Base-by-base conservation (phyloP, 2,888 invertebrate species). In the Drosophila birchii region DNA sequence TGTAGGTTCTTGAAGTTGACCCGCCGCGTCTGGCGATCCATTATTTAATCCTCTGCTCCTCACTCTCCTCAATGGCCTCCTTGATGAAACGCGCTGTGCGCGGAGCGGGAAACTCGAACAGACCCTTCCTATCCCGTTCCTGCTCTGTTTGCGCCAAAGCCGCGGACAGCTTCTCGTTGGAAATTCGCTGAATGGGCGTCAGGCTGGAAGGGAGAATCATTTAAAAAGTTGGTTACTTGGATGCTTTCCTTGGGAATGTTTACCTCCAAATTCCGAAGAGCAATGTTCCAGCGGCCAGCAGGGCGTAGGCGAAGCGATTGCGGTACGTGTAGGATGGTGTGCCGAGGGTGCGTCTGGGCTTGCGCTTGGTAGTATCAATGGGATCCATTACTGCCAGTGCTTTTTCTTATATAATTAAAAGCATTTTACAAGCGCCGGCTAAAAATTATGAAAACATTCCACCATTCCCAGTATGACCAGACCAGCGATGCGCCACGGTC, bases 331-430 rank as follows among this genome's bases (percentile, higher is more conserved):
- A 94, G 55, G 95, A 94, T 49, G 95, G 95, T 47, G 95, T 95
- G 80, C 95, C 95, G 91, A 93, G 93, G 70, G 95, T 92, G 92
- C 94, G 93, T 91, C 95, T 93, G 75, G 95, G 95, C 93, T 95
- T 95, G 91, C 95, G 93, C 90, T 93, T 93, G 78, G 92, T 93
- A 58, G 93, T 92, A 92, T 94, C 94, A 71, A 80, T 87, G 39
- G 80, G 73, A 49, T 81, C 91, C 91, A 91, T 91, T 77, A 88
- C 90, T 47, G 58, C 44, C 51, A 39, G 9, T 20, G 36, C 32
- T 44, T 12, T 12, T 39, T 55, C 23, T 78, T 73, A 78, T 73
- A 78, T 73, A 64, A 68, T 64, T 63, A 53, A 55, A 41, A 51
- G 45, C 73, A 73, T 73, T 75, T 73, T 66, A n/a, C 18, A 51